Evolutionary conservation across 2,888 invertebrate species (phyloP).

Genomic region (Galerucella nymphaeae): DNA sequence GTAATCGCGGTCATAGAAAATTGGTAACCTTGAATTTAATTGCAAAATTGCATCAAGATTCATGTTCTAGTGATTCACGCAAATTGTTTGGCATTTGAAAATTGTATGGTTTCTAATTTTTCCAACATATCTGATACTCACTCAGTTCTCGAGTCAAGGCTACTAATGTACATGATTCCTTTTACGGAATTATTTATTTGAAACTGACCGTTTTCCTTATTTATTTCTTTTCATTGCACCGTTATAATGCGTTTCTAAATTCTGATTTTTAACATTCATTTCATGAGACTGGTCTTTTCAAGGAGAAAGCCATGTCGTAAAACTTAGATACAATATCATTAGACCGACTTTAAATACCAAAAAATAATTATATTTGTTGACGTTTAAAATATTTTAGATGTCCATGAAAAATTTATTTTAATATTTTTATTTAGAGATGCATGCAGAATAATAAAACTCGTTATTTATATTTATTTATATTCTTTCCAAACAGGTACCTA

Average conservation of each 20-base stretch:
- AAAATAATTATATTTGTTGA: slow-evolving; percentile 11
- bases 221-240: slow-evolving; percentile 36
- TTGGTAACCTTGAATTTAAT: slow-evolving; percentile 59
- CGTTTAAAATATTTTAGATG: slow-evolving; percentile 15
- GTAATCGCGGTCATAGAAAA: slow-evolving; percentile 57
- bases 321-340: slow-evolving; percentile 15
- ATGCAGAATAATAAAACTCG: not conserved
- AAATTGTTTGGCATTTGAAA: slow-evolving; percentile 58
- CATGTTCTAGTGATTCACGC: slow-evolving; percentile 54
- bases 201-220: slow-evolving; percentile 39
- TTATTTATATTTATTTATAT: not conserved
- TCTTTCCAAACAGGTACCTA: not conserved
- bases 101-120: slow-evolving; percentile 59
- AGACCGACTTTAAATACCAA: not conserved
- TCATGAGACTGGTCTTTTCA: slow-evolving; percentile 29
- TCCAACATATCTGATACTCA: slow-evolving; percentile 47
- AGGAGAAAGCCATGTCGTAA: slow-evolving; percentile 31
- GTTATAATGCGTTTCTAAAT: slow-evolving; percentile 37
- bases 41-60: slow-evolving; percentile 57
- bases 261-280: slow-evolving; percentile 34
- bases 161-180: slow-evolving; percentile 41
- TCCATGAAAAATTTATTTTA: slow-evolving; percentile 1
- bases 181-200: slow-evolving; percentile 43
- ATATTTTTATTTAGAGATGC: not conserved
- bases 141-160: slow-evolving; percentile 44